Conservation (phyloP, 1,140 invertebrate genomes). For the Brachionus paranguensis region DNA sequence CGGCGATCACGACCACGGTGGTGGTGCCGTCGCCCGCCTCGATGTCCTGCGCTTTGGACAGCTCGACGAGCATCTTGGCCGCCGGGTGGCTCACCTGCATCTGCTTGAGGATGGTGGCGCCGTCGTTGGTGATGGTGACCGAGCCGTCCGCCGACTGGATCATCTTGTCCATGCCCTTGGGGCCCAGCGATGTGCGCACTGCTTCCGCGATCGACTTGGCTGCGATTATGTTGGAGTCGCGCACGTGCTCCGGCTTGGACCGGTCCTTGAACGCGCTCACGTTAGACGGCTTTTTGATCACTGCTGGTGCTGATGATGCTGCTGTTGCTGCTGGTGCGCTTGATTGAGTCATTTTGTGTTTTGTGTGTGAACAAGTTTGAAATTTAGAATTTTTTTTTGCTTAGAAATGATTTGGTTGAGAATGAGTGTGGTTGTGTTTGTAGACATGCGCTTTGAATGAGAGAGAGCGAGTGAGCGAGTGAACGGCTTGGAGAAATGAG, state of each 20-base stretch:
- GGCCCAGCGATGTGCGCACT: slow-evolving; percentile 92
- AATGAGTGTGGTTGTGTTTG: background rate
- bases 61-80: slow-evolving; percentile 76
- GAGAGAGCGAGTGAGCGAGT: background rate
- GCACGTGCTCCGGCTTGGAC: slow-evolving; percentile 55
- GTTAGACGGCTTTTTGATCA: background rate
- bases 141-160: slow-evolving; percentile 94
- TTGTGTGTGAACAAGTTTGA: background rate
- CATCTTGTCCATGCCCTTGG: slow-evolving; percentile 99
- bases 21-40: slow-evolving; percentile 99
- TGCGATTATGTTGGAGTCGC: slow-evolving; percentile 88
- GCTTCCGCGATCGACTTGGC: slow-evolving; percentile 99
- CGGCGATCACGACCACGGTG: slow-evolving; percentile 90
- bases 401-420: background rate
- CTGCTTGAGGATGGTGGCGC: slow-evolving; percentile 96
- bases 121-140: slow-evolving; percentile 99
- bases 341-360: slow-evolving; percentile 20
- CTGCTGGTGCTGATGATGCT: background rate
- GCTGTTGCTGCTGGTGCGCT: background rate
- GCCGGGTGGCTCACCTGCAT: slow-evolving; percentile 98
- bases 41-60: slow-evolving; percentile 95
- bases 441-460: slow-evolving; percentile 10
- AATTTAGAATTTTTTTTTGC: background rate
- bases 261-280: slow-evolving; percentile 6
- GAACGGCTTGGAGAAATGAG: background rate